Base-by-base conservation (phyloP, 2,888 invertebrate genomes). In the Tetramorium bicarinatum region DNA sequence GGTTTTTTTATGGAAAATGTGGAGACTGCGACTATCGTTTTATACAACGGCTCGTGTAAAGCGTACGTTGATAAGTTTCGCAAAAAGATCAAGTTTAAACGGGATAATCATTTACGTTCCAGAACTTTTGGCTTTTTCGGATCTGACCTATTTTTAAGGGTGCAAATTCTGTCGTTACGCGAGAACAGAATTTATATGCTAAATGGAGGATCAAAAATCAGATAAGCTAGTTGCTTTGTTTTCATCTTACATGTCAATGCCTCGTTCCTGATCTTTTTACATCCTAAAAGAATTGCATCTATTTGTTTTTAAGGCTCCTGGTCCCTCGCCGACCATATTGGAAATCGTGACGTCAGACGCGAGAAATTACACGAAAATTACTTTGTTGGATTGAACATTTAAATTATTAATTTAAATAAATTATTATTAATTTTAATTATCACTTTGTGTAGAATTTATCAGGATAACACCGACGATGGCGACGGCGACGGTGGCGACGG, bases 181-280 rank as follows among this genome's bases (percentile, higher is more conserved):
- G 21, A 59, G 44, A 59, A 8, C 4, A 18, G 13, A 79, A 79
- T 59, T 69, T 79, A 69, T 56, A 38, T 47, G 47, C 34, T 69
- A 77, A 47, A 15, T 21, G 8, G 34, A 8, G 41, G 29, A 54
- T 77, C 21, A 6, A 64, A 66, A 54, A 66, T 64, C 64, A 54
- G 29, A 77, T 77, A 77, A 77, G 29, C 15, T 15, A 29, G 38
- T 25, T 52, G 77, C 77, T 77, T 56, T 77, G 29, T 66, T 44
- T 52, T 29, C 34, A 25, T 62, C 38, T 76, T 64, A 62, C 15
- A 25, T 41, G 8, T n/a, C 76, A 52, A 64, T 52, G 25, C 38
- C 8, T 18, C 15, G 61, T 62, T 25, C 41, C 47, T 47, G 44
- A 54, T 54, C 52, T 41, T 52, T 15, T 25, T n/a, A n/a, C 13